Evolutionary conservation across 2,113 vertebrate genomes (phyloP).

Genomic region (Siniperca chuatsi): DNA sequence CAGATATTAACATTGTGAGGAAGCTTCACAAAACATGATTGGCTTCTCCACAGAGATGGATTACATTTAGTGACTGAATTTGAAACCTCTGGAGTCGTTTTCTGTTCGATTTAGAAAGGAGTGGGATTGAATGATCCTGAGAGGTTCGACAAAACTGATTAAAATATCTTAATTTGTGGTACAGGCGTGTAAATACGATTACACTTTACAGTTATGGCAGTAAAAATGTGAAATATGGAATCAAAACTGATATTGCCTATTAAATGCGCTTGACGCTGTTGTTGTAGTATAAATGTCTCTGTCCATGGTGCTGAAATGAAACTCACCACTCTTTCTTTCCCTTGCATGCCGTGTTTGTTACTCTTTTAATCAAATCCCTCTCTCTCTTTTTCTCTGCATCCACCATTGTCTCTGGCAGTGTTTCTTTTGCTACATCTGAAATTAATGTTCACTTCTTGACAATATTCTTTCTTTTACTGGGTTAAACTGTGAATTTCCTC

Average conservation of each 20-base stretch:
- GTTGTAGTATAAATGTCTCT: conserved; percentile 26
- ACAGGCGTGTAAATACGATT: not conserved
- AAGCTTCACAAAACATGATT: conserved; percentile 36
- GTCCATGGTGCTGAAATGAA: conserved; percentile 76
- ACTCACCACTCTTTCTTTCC: not conserved
- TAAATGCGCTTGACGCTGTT: not conserved
- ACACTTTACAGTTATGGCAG: not conserved
- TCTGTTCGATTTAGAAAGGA: conserved; percentile 29
- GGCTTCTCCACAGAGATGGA: conserved; percentile 20
- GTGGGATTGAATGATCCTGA: conserved; percentile 17
- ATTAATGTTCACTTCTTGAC: conserved; percentile 8
- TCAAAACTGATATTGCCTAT: not conserved
- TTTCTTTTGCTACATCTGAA: conserved; percentile 4
- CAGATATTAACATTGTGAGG: conserved; percentile 18
- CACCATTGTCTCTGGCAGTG: not conserved
- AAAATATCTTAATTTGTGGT: conserved; percentile 22
- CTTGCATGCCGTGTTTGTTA: not conserved
- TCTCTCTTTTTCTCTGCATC: not conserved
- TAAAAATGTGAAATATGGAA: conserved; percentile 1
- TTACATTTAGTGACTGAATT: conserved; percentile 37
- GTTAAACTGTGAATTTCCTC: not conserved
- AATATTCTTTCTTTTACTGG: not conserved
- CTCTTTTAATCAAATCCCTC: not conserved
- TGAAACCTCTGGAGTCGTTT: conserved; percentile 21
- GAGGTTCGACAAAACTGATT: conserved; percentile 45